Conservation (phyloP, 2,113 vertebrate genomes). For the Chlorocebus sabaeus region DNA sequence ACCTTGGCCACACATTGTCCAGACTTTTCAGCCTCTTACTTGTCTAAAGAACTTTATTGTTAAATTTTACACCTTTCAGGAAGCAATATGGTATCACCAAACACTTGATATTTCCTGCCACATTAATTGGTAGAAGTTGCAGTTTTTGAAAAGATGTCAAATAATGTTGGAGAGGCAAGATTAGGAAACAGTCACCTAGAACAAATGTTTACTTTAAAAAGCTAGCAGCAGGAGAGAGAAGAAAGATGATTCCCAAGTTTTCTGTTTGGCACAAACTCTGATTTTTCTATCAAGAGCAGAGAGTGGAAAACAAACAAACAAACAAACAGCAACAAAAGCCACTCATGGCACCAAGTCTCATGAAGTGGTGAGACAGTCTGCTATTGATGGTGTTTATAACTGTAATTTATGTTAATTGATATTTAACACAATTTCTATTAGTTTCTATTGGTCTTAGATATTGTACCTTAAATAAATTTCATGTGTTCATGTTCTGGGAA, state of each 20-base stretch:
- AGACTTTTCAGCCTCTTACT: not conserved
- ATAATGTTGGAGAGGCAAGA: not conserved
- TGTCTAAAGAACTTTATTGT: not conserved
- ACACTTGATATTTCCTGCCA: not conserved
- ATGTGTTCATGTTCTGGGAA: not conserved
- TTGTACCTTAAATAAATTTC: not conserved
- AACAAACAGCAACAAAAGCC: not conserved
- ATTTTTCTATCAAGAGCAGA: not conserved
- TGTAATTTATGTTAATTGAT: not conserved
- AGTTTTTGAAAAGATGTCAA: not conserved
- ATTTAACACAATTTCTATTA: not conserved
- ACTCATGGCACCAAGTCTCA: not conserved
- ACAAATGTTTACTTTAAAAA: not conserved
- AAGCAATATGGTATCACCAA: not conserved
- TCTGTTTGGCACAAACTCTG: not conserved
- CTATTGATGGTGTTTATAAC: not conserved
- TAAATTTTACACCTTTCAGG: not conserved
- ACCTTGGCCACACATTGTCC: not conserved
- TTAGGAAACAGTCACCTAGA: not conserved
- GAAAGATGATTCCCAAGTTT: not conserved
- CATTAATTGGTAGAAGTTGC: not conserved
- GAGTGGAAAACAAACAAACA: not conserved
- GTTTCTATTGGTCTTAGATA: not conserved
- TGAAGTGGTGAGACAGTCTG: not conserved
- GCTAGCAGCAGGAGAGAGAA: not conserved